Percentiles rank a stretch among this genome's conserved stretches.
phyloP scores from a whole-genome alignment of 2,888 invertebrate genomes.

The Ochropleura plecta region DNA sequence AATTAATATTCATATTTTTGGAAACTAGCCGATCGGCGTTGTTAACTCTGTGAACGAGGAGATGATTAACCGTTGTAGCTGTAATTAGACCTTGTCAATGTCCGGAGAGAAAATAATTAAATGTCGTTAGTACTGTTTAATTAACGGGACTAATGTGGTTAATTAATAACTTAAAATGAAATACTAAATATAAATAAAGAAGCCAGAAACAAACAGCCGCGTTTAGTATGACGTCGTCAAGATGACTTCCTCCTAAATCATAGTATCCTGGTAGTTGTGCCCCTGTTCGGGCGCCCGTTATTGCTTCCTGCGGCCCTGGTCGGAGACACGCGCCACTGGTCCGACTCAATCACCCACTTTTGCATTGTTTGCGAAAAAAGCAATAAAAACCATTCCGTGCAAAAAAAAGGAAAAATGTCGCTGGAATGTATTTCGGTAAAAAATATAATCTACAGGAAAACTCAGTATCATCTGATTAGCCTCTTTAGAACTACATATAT shows the following conservation, averaged over 20 bases:
- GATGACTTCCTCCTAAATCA: constrained; percentile 80
- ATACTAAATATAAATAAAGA: neutral
- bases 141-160: constrained; percentile 30
- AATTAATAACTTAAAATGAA: constrained; percentile 11
- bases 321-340: constrained; percentile 79
- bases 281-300: constrained; percentile 81
- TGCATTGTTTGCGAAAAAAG: constrained; percentile 69
- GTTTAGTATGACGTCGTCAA: constrained; percentile 72
- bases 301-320: constrained; percentile 88
- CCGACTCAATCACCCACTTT: constrained; percentile 69
- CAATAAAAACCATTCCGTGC: constrained; percentile 52
- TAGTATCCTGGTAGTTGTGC: constrained; percentile 83
- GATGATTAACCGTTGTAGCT: constrained; percentile 51
- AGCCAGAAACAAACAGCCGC: constrained; percentile 27
- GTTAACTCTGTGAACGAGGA: constrained; percentile 43
- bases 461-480: too few relatives aligned
- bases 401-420: neutral
- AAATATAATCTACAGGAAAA: neutral
- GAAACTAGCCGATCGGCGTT: constrained; percentile 55
- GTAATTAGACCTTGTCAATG: constrained; percentile 56
- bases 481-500: too few relatives aligned
- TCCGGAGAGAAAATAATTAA: constrained; percentile 23
- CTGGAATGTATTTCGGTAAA: neutral
- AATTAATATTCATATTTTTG: constrained; percentile 68
- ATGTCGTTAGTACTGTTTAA: constrained; percentile 20